Base-by-base conservation (phyloP, 1,140 invertebrate species). In the Melanaphis sacchari region DNA sequence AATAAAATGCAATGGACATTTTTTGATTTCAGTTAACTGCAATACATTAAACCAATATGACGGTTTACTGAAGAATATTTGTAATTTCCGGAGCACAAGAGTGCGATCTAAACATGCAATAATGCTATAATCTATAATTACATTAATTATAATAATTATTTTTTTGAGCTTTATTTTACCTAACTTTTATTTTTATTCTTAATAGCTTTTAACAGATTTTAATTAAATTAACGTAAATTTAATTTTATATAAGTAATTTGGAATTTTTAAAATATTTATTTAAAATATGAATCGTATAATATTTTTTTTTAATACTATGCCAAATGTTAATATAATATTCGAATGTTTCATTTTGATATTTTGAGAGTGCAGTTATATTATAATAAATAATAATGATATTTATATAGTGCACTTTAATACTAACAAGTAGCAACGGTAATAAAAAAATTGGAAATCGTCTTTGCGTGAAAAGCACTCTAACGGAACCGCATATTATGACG, bases 91-190 rank as follows among this genome's bases (percentile, higher is more conserved):
- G 26, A 59, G 26, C 31, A 2, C 11, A 59, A 59, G 59, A n/a
- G 59, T 76, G 59, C 15, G 31, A n/a, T 76, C 31, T 76, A 76
- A 76, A 76, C 59, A 76, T 11, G 59, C 59, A 18, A 76, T n/a
- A 76, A 76, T 76, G 31, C 15, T 76, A 18, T 76, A 76, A 76
- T 76, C 59, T 76, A 76, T 76, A 76, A 15, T 18, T 76, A n/a
- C n/a, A 76, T 76, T 76, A 76, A 76, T 76, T n/a, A 76, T n/a
- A 76, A 76, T 76, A n/a, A 76, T 76, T 76, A 21, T n/a, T n/a
- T 76, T 66, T 36, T n/a, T 24, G 31, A 76, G 15, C 31, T 4
- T 76, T 76, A 76, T 6, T n/a, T n/a, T 15, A 18, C 11, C 15
- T n/a, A 66, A n/a, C n/a, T 66, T 1, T 66, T 66, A n/a, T 66